Conservation (phyloP, 2,888 invertebrate genomes). For the Nymphalis c-album region DNA sequence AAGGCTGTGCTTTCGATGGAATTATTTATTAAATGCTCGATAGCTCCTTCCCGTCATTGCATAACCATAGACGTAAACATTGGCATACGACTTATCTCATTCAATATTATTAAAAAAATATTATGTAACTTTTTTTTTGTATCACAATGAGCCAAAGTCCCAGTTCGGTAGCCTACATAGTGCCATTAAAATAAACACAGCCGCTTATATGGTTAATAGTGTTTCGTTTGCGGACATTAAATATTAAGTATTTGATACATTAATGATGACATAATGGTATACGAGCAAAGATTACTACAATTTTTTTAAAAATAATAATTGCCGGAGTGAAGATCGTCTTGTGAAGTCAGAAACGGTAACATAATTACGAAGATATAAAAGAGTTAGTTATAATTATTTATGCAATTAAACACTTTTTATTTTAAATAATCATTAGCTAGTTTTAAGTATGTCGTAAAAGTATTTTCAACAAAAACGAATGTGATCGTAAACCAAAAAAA, state of each 20-base stretch:
- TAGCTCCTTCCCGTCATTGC: constrained; percentile 40
- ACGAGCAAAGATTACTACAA: neutral
- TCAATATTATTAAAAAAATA: neutral
- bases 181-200: too few species aligned
- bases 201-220: too few species aligned
- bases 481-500: too few species aligned
- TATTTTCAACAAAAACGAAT: too few species aligned
- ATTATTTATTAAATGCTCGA: constrained; percentile 40
- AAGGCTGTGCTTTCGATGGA: constrained; percentile 43
- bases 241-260: constrained; percentile 5
- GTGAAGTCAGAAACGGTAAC: neutral
- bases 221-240: too few species aligned
- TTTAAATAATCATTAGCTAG: too few species aligned
- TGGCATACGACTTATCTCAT: neutral
- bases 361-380: neutral
- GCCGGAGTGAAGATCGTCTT: constrained; percentile 5
- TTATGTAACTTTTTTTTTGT: too few species aligned
- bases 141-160: too few species aligned
- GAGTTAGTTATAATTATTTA: too few species aligned
- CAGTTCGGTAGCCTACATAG: too few species aligned
- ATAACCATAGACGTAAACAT: constrained; percentile 32
- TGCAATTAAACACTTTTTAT: too few species aligned
- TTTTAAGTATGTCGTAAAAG: too few species aligned
- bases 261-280: constrained; percentile 23
- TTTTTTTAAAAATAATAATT: constrained; percentile 24